These are phyloP conservation scores for Cheirogaleus medius DNA, from an alignment of 2,113 vertebrate genomes.

Conservation along the genomic window DNA sequence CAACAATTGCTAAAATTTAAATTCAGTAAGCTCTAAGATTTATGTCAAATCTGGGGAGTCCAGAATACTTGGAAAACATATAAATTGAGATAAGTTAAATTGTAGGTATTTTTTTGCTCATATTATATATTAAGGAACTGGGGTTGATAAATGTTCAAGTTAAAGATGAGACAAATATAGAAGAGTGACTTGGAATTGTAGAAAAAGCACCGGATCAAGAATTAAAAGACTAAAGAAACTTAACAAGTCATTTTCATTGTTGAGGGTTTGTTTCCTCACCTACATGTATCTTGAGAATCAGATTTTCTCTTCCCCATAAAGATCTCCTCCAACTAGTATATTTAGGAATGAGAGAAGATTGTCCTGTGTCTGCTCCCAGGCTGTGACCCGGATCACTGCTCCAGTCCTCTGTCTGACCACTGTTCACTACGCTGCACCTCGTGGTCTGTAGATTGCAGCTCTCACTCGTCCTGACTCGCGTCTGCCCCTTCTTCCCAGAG, in stretches of 20 bases:
- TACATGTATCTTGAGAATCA: accelerated
- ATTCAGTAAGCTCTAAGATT: neutral
- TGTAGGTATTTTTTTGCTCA: neutral
- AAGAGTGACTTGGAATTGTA: neutral
- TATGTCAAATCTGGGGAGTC: neutral
- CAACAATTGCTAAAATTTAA: neutral
- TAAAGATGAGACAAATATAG: neutral
- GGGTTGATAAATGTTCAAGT: neutral
- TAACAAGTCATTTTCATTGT: neutral
- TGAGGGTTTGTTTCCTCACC: neutral
- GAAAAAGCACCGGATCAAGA: neutral
- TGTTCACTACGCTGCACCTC: accelerated
- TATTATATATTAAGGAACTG: neutral
- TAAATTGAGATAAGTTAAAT: neutral
- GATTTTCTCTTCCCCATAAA: neutral
- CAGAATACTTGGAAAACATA: neutral
- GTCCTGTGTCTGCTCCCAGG: accelerated
- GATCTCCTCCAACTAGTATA: neutral
- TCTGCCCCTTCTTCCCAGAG: accelerated
- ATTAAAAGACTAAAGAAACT: neutral
- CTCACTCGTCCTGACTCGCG: accelerated
- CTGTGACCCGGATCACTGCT: accelerated
- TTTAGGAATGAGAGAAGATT: neutral
- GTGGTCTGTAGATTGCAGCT: too few species aligned
- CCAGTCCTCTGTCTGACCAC: neutral